Base-by-base conservation (phyloP, 2,113 vertebrate species). In the Charadrius vociferus region DNA sequence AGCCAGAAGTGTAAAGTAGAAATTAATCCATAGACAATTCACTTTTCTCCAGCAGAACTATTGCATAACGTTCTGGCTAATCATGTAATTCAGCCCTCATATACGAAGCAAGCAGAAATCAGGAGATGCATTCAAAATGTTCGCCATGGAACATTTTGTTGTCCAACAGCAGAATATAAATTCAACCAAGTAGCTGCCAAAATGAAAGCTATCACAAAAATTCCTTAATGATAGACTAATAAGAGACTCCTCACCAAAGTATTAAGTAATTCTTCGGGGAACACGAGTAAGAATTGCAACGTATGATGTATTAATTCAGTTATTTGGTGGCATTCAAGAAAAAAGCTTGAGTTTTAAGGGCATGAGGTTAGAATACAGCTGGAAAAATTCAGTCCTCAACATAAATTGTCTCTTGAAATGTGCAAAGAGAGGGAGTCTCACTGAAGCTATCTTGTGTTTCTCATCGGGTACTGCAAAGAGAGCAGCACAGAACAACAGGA, bases 261-360 rank as follows among this genome's bases (percentile, higher is more conserved):
- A 97, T 93, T 87, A 81, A 91, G 73, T 61, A 95, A 95, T 85
- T 96, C 96, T 80, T 85, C 6, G 5, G 93, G 96, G 94, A 95
- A 80, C 41, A 45, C 50, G 78, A 91, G 58, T 65, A 85, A 66
- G 45, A 63, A 80, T 12, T 87, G 74, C 73, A 95, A 53, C 7
- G 24, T 50, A 20, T 92, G 84, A 92, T 67, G 66, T 77, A 73
- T 62, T 79, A n/a, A 75, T 87, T 66, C 10, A 89, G 93, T 58
- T 94, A 93, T 95, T 85, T 80, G 45, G 73, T 78, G 58, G 91
- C 58, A 84, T 22, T 73, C 81, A 75, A 80, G 39, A 62, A 62
- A 39, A 68, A 81, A 71, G 17, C 20, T 83, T 2, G 32, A 85
- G 52, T 36, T 94, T 89, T 79, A 52, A 94, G 84, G 86, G 71